Conservation (phyloP, 2,888 invertebrate species). For the Ophonus ardosiacus region DNA sequence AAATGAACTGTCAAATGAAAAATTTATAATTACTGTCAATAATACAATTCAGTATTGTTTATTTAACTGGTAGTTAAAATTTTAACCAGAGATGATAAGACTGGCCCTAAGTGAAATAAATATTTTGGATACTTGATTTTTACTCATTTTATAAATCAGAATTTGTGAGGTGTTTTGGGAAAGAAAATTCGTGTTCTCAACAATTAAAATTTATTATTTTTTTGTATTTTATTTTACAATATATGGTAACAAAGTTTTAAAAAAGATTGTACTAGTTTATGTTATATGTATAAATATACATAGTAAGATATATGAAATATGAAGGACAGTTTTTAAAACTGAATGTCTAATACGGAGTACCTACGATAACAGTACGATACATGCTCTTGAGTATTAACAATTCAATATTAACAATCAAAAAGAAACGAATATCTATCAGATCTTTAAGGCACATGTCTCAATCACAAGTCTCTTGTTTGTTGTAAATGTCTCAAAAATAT, state of each 20-base stretch:
- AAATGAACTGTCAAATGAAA: too few species aligned
- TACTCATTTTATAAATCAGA: too few species aligned
- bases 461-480: conserved; percentile 42
- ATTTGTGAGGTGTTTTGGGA: too few species aligned
- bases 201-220: conserved; percentile 61
- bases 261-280: conserved; percentile 72
- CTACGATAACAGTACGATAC: conserved; percentile 58
- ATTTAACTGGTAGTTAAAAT: too few species aligned
- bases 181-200: neutral
- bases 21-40: too few species aligned
- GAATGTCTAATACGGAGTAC: conserved; percentile 52
- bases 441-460: conserved; percentile 60
- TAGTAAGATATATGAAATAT: conserved; percentile 64
- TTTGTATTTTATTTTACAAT: conserved; percentile 67
- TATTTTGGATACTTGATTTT: too few species aligned
- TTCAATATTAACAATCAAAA: conserved; percentile 47
- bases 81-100: too few species aligned
- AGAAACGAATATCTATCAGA: conserved; percentile 40
- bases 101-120: too few species aligned
- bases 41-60: too few species aligned
- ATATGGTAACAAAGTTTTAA: conserved; percentile 74
- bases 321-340: conserved; percentile 61
- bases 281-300: conserved; percentile 66
- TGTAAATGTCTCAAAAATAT: conserved; percentile 40
- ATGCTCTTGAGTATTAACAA: conserved; percentile 62